Evolutionary conservation across 2,113 vertebrate species (phyloP).

Genomic region (Excalfactoria chinensis): DNA sequence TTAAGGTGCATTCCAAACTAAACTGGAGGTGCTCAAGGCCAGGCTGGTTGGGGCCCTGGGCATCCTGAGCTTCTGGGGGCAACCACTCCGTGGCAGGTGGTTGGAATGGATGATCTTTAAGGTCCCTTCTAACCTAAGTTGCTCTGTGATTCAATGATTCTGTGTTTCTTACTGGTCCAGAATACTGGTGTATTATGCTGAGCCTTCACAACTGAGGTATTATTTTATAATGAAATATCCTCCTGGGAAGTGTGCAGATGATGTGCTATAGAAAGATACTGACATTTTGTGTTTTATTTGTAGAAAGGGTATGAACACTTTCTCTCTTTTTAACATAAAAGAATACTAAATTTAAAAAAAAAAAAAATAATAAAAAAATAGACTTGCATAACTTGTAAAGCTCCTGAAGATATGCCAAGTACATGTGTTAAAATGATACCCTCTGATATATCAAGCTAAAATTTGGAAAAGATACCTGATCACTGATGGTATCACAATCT

Average conservation of each 20-base stretch:
- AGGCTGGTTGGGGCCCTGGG: no score
- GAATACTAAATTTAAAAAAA: background rate
- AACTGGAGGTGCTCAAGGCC: no score
- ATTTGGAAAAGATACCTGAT: background rate
- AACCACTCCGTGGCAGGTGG: no score
- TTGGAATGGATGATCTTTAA: no score
- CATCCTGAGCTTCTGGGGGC: no score
- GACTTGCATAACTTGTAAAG: background rate
- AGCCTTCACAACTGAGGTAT: conserved; percentile 40
- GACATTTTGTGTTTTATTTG: conserved; percentile 12
- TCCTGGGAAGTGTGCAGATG: background rate
- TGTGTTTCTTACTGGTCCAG: background rate
- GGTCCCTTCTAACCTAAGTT: no score
- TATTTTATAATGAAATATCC: conserved; percentile 52
- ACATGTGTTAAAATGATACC: background rate
- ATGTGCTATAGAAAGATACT: conserved; percentile 20
- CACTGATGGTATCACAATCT: background rate
- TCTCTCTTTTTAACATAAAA: background rate
- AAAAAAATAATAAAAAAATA: background rate
- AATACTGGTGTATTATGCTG: conserved; percentile 23
- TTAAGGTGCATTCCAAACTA: no score
- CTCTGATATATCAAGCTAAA: background rate
- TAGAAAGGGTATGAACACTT: background rate
- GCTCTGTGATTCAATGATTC: no score
- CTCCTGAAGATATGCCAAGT: background rate